Base-by-base conservation (phyloP, 2,113 vertebrate genomes). In the Scomber colias region DNA sequence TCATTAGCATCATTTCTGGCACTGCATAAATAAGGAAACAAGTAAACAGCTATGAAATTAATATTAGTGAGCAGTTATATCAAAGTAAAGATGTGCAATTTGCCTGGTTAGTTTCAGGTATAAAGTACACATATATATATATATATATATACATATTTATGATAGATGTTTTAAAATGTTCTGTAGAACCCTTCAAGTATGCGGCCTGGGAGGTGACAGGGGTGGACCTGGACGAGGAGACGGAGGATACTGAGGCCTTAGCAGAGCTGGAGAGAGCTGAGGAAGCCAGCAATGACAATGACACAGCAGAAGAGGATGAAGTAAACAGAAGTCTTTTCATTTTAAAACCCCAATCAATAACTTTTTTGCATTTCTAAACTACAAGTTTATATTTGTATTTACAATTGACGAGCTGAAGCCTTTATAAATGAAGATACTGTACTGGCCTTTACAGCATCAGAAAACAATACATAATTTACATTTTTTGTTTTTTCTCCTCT, bases 191-290 rank as follows among this genome's bases (percentile, higher is more conserved):
- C 44, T 97, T 97, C 83, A 91, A 94, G 64, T 95, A 97, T 67
- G 44, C 74, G 15, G 91, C 93, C 24, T 95, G 93, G 94, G 94
- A 96, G 85, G 77, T 97, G 71, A 91, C 90, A 63, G 49, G 46
- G 3, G 83, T 93, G 76, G 97, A 99, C 81, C 91, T 95, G 57
- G 94, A 96, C 1, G 96, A 97, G 68, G 97, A 98, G 81, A 85
- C 92, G 50, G 97, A 97, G 68, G 96, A 97, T 81, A 75, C 88
- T 3, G 92, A 95, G 78, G 94, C 93, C 11, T 93, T 95, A 81
- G 50, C 0, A 0, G 94, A 95, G 19, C 50, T 85, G 12, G 93
- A 95, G 8, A 93, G 89, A 86, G 83, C 68, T 1, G 71, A 92
- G 11, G 92, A 93, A 30, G 82, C 71, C 30, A 92, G 74, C 1